Conservation (phyloP, 2,797 vertebrate genomes). For the Sternarchorhynchus goeldii region DNA sequence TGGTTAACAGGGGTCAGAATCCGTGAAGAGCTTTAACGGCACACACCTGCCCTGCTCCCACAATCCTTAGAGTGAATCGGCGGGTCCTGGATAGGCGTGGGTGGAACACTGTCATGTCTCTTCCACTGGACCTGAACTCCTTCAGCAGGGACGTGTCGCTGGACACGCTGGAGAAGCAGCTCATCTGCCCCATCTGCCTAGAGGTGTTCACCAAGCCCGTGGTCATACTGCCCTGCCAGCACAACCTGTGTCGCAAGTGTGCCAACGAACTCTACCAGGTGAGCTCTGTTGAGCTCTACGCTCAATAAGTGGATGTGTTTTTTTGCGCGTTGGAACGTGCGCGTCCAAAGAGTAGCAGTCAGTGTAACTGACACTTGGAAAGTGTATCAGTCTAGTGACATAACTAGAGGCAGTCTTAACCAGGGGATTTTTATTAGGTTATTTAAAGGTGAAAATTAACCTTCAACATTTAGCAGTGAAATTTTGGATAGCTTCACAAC, state of each 20-base stretch:
- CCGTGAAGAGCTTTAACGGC: conserved; percentile 1
- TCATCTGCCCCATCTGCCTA: conserved; percentile 74
- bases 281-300: conserved; percentile 10
- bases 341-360: neutral
- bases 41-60: neutral
- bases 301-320: neutral
- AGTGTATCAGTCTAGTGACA: neutral
- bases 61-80: neutral
- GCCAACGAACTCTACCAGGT: conserved; percentile 80
- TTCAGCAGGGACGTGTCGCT: conserved; percentile 62
- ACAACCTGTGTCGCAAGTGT: conserved; percentile 77
- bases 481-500: neutral
- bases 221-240: conserved; percentile 67
- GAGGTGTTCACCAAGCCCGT: conserved; percentile 69
- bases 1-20: neutral
- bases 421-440: neutral
- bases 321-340: neutral
- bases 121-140: conserved; percentile 69
- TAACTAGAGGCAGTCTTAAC: neutral
- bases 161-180: conserved; percentile 75
- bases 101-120: conserved; percentile 62
- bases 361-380: neutral
- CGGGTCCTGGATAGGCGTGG: neutral
- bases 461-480: neutral
- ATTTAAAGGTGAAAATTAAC: neutral